A percentile compares a stretch with the other conserved stretches of the same genome.
Evolutionary conservation across 2,888 invertebrate species (phyloP).

Genomic region (Gari tellinella): DNA sequence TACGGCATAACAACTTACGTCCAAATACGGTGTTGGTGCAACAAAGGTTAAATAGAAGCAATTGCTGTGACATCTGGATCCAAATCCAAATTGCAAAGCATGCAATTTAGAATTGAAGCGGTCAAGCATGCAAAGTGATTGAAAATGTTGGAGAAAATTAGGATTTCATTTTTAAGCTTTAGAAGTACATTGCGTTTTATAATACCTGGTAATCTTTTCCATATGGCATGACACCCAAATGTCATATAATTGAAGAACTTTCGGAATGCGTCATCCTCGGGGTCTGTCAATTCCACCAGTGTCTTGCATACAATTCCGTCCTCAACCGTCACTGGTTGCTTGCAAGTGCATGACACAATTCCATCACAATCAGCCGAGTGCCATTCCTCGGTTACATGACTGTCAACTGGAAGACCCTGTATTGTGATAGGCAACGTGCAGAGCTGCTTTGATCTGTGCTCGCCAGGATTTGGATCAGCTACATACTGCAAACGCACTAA

Average conservation of each 20-base stretch:
- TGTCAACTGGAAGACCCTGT: conserved; percentile 41
- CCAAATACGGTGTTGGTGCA: no score
- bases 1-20: no score
- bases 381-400: conserved; percentile 32
- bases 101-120: no score
- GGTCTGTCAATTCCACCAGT: conserved; percentile 7
- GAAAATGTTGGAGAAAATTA: no score
- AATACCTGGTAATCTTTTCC: conserved; percentile 33
- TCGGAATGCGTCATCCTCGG: not conserved
- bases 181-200: no score
- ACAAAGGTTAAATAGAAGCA: no score
- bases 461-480: conserved; percentile 34
- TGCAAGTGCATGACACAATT: conserved; percentile 27
- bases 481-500: conserved; percentile 30
- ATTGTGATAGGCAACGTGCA: conserved; percentile 53
- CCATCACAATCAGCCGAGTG: conserved; percentile 43
- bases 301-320: conserved; percentile 9
- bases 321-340: conserved; percentile 1
- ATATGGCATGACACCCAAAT: conserved; percentile 22
- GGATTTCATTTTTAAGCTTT: no score
- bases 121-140: no score
- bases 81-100: no score
- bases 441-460: conserved; percentile 31
- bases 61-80: no score
- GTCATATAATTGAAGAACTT: conserved; percentile 30